Evolutionary conservation across 2,797 vertebrate genomes (phyloP).

Genomic region (Anomalospiza imberbis): DNA sequence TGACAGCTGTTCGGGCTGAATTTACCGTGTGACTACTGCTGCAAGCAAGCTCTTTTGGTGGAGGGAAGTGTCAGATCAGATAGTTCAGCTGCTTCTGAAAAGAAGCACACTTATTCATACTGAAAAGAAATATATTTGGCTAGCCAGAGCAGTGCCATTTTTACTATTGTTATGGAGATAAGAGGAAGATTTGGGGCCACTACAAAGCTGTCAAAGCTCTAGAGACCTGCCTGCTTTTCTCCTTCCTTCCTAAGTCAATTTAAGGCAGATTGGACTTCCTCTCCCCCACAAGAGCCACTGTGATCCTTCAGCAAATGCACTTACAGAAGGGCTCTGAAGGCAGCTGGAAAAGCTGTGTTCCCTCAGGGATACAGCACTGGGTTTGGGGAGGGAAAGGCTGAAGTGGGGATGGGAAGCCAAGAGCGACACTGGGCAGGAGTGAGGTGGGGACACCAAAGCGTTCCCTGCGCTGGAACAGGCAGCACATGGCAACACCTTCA

Average conservation of each 20-base stretch:
- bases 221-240: neutral
- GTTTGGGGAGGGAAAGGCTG: neutral
- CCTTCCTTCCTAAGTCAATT: neutral
- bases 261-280: neutral
- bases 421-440: neutral
- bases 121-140: neutral
- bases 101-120: neutral
- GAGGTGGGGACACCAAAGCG: accelerated
- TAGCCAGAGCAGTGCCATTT: neutral
- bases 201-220: neutral
- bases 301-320: neutral
- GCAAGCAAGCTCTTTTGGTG: neutral
- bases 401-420: neutral
- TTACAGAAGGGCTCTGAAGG: neutral
- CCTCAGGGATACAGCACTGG: neutral
- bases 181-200: neutral
- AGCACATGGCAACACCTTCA: neutral
- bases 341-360: neutral
- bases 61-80: neutral
- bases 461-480: neutral
- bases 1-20: neutral
- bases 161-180: neutral
- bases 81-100: neutral
- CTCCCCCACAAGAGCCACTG: neutral
- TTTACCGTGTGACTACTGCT: neutral